Conservation (phyloP, 1,140 invertebrate genomes). For the Frieseomelitta varia region DNA sequence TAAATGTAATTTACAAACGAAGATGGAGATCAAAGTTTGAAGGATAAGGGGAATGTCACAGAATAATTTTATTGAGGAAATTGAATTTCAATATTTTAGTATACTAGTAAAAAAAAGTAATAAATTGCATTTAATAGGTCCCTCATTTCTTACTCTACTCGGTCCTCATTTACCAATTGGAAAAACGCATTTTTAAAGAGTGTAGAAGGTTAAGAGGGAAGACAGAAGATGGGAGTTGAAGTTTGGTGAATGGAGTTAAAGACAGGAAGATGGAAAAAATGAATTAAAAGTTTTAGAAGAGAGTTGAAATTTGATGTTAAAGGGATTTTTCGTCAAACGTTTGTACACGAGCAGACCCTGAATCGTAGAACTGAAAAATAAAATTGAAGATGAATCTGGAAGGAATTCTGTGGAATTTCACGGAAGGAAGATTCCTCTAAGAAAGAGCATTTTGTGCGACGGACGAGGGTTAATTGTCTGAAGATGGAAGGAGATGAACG, state of each 20-base stretch:
- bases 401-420: background rate
- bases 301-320: background rate
- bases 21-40: no score
- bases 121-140: no score
- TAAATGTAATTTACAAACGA: no score
- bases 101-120: no score
- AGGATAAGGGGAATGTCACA: no score
- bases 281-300: background rate
- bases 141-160: no score
- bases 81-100: no score
- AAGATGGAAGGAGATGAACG: background rate
- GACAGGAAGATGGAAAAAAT: no score
- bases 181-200: background rate
- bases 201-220: background rate
- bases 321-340: background rate
- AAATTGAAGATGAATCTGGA: no score
- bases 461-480: background rate
- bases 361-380: background rate
- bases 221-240: background rate
- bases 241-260: no score
- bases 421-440: background rate
- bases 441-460: background rate
- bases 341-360: background rate
- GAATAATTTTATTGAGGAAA: no score
- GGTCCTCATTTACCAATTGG: background rate